Percentiles rank a stretch among this genome's conserved stretches.
These are phyloP conservation scores for Liparis tanakae DNA, from an alignment of 2,797 vertebrate species.

Conservation along the genomic window DNA sequence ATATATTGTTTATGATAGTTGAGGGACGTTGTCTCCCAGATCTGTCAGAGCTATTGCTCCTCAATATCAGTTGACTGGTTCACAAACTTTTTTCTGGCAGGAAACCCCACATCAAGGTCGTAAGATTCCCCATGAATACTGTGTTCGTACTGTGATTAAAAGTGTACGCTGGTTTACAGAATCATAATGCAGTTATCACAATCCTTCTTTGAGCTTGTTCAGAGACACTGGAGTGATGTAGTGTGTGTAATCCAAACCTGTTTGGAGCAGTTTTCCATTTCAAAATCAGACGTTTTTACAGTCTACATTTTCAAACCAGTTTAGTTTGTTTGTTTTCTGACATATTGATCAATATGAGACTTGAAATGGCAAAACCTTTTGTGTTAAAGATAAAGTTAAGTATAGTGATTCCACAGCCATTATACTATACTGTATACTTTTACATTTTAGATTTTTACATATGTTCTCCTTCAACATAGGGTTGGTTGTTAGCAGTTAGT, in stretches of 20 bases:
- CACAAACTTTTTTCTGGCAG: conserved; percentile 40
- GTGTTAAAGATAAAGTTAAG: neutral
- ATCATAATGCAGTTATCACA: conserved; percentile 32
- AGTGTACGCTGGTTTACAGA: conserved; percentile 34
- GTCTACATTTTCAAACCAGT: conserved; percentile 4
- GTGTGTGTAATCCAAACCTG: conserved; percentile 6
- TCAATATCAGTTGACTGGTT: conserved; percentile 48
- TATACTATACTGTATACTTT: neutral
- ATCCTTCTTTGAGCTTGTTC: neutral
- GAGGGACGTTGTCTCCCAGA: conserved; percentile 48
- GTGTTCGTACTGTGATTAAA: conserved; percentile 40
- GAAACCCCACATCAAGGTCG: conserved; percentile 50
- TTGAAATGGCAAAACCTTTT: no score
- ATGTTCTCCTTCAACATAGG: neutral
- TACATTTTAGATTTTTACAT: neutral
- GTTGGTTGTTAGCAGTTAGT: neutral
- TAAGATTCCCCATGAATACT: conserved; percentile 53
- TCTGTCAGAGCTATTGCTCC: conserved; percentile 45
- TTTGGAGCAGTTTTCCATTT: conserved; percentile 35
- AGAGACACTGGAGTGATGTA: neutral
- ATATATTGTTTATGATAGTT: conserved; percentile 60
- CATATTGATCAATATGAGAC: neutral
- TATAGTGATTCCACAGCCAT: neutral
- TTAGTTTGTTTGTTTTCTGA: conserved; percentile 5
- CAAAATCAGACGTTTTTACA: neutral